Evolutionary conservation across 1,140 invertebrate species (phyloP).

Genomic region (Ladona fulva): DNA sequence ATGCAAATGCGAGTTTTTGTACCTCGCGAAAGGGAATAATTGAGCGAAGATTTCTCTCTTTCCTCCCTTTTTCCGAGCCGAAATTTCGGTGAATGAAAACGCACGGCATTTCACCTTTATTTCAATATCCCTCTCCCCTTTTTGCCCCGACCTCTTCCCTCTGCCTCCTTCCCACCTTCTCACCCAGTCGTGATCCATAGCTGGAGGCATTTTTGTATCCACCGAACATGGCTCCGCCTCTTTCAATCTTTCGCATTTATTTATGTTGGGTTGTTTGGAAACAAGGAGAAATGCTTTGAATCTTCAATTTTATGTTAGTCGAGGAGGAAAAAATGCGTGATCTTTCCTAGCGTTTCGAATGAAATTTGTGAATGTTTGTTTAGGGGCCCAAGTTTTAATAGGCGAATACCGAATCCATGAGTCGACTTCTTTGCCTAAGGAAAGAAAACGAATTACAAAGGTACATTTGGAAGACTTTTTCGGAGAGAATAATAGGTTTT

Average conservation of each 20-base stretch:
- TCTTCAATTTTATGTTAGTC: too few relatives aligned
- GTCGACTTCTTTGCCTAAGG: too few relatives aligned
- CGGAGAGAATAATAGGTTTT: too few relatives aligned
- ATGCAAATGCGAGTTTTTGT: not conserved
- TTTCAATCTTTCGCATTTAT: not conserved
- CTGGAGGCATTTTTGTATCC: not conserved
- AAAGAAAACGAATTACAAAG: too few relatives aligned
- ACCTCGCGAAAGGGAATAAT: not conserved
- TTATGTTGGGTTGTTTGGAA: not conserved
- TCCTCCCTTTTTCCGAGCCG: not conserved
- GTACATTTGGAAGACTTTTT: too few relatives aligned
- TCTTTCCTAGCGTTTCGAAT: too few relatives aligned
- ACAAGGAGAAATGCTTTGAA: too few relatives aligned
- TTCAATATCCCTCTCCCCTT: not conserved
- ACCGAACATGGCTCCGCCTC: not conserved
- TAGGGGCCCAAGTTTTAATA: too few relatives aligned
- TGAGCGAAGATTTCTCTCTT: not conserved
- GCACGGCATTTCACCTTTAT: not conserved
- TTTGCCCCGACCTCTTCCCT: not conserved
- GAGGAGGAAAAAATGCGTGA: too few relatives aligned
- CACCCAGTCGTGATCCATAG: not conserved
- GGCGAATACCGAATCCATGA: too few relatives aligned
- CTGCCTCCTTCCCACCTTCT: not conserved
- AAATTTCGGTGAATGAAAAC: constrained; percentile 9
- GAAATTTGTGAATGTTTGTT: too few relatives aligned